phyloP scores from a whole-genome alignment of 2,797 vertebrate genomes.

The Toxotes lorentzi region DNA sequence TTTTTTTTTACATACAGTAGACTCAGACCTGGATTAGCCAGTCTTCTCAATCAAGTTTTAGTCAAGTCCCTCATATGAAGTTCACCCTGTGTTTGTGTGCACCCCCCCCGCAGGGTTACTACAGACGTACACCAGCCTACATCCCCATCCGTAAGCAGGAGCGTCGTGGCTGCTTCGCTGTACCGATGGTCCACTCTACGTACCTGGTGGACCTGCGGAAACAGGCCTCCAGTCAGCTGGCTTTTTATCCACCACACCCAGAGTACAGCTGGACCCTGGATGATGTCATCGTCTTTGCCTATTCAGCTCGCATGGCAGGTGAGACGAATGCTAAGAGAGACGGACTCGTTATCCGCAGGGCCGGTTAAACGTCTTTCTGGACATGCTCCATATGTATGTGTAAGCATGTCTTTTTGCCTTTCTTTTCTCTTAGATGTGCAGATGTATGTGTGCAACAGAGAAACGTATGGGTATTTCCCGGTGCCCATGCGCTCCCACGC shows the following conservation, averaged over 20 bases:
- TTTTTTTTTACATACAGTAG: neutral
- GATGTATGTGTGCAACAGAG: conserved; percentile 93
- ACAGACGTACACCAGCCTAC: conserved; percentile 91
- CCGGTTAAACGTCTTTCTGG: neutral
- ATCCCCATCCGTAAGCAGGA: conserved; percentile 91
- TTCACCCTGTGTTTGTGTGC: conserved; percentile 5
- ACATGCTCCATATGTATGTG: neutral
- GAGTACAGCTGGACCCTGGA: conserved; percentile 93
- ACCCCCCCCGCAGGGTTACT: conserved; percentile 87
- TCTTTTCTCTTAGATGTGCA: conserved; percentile 87
- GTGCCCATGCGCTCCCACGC: conserved; percentile 90
- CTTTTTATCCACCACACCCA: conserved; percentile 89
- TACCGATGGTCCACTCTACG: conserved; percentile 95
- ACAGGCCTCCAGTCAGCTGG: conserved; percentile 84
- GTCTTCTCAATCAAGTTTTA: conserved; percentile 10
- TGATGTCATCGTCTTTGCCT: conserved; percentile 93
- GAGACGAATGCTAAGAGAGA: conserved; percentile 10
- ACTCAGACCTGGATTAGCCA: neutral
- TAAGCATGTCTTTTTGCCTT: neutral
- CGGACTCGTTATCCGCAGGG: neutral
- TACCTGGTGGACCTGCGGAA: conserved; percentile 91
- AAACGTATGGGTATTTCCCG: conserved; percentile 89
- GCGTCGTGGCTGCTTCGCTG: conserved; percentile 88
- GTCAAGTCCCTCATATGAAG: neutral
- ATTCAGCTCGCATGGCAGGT: conserved; percentile 90